These are phyloP conservation scores for Mastomys coucha DNA, from an alignment of 2,113 vertebrate genomes.

Conservation along the genomic window DNA sequence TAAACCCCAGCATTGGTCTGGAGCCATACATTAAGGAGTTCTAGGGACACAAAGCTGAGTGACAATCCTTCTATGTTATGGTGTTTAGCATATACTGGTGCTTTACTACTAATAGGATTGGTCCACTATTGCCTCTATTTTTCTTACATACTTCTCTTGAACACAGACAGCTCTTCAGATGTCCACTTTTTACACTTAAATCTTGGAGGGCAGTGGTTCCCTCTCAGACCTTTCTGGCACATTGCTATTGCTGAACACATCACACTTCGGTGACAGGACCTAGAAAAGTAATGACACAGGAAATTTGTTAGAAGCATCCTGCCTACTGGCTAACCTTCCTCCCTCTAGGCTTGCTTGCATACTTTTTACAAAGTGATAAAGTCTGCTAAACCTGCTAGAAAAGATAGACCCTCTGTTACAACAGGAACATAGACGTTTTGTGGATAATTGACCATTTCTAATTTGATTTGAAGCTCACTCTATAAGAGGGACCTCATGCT, in stretches of 20 bases:
- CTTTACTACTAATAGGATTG: background rate
- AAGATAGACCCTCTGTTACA: background rate
- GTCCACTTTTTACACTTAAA: background rate
- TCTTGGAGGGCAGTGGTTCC: background rate
- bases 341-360: background rate
- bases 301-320: background rate
- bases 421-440: background rate
- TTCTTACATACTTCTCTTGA: background rate
- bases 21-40: too few species aligned
- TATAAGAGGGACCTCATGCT: background rate
- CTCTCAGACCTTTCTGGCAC: background rate
- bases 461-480: background rate
- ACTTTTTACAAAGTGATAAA: background rate
- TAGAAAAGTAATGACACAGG: background rate
- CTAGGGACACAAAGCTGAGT: background rate
- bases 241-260: background rate
- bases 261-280: background rate
- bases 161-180: background rate
- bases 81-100: rapidly evolving
- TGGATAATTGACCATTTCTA: background rate
- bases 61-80: background rate
- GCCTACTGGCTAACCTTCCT: background rate
- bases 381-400: background rate
- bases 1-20: too few species aligned
- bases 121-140: background rate